Evolutionary conservation across 2,113 vertebrate species (phyloP).

Genomic region (Bagarius yarrelli): DNA sequence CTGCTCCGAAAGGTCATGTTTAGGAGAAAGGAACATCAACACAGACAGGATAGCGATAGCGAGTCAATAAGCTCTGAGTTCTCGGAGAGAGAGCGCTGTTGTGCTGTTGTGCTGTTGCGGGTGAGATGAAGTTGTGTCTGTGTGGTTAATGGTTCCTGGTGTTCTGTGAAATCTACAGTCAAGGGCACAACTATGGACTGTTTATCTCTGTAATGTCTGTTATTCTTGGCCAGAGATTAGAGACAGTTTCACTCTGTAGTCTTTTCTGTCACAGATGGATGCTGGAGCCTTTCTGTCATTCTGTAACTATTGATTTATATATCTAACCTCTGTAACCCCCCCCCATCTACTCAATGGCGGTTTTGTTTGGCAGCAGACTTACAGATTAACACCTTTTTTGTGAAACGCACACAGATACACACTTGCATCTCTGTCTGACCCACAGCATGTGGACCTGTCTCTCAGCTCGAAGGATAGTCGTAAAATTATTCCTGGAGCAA

Average conservation of each 20-base stretch:
- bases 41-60: slow-evolving; percentile 31
- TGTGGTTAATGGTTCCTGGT: slow-evolving; percentile 25
- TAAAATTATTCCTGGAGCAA: slow-evolving; percentile 1
- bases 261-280: slow-evolving; percentile 19
- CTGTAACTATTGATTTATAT: slow-evolving; percentile 38
- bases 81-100: slow-evolving; percentile 37
- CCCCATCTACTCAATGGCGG: slow-evolving; percentile 17
- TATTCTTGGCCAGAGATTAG: slow-evolving; percentile 22
- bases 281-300: slow-evolving; percentile 25
- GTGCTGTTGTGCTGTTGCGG: not conserved
- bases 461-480: slow-evolving; percentile 33
- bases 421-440: slow-evolving; percentile 11
- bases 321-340: slow-evolving; percentile 39
- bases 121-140: slow-evolving; percentile 2
- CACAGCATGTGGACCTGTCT: slow-evolving; percentile 36
- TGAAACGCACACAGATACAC: not conserved
- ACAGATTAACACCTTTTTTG: slow-evolving; percentile 50
- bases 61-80: slow-evolving; percentile 45
- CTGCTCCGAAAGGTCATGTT: slow-evolving; percentile 61
- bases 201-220: slow-evolving; percentile 24
- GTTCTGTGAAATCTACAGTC: slow-evolving; percentile 27
- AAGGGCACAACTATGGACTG: slow-evolving; percentile 25
- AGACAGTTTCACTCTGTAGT: slow-evolving; percentile 22
- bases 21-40: slow-evolving; percentile 57
- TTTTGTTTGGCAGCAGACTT: slow-evolving; percentile 25